A percentile compares a stretch with the other conserved stretches of the same genome.
Conservation (phyloP, 1,140 invertebrate species). For the Drosophila suzukii region DNA sequence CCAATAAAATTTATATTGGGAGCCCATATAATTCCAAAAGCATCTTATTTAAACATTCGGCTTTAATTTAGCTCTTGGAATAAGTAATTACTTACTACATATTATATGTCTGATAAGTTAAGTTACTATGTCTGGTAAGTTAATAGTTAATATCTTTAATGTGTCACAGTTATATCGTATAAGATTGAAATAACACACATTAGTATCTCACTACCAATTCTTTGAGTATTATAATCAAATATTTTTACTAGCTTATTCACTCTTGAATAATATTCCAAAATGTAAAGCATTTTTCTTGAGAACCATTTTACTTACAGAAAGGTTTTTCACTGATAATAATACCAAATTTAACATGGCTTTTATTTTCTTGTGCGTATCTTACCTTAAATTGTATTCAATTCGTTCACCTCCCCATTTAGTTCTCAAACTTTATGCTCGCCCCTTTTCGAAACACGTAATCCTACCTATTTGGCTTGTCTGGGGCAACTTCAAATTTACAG, state of each 20-base stretch:
- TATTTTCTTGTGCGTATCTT: neutral
- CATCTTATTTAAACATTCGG: constrained; percentile 28
- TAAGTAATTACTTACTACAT: too few species aligned
- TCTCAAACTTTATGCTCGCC: constrained; percentile 15
- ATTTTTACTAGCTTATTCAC: too few species aligned
- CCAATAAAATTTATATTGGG: constrained; percentile 63
- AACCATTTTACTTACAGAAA: too few species aligned
- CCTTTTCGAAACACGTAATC: constrained; percentile 14
- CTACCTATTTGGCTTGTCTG: constrained; percentile 33
- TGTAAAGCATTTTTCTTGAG: too few species aligned
- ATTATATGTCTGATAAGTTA: too few species aligned
- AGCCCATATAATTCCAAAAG: constrained; percentile 35
- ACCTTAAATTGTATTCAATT: constrained; percentile 9
- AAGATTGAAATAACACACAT: too few species aligned
- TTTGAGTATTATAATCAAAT: too few species aligned
- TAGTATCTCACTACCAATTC: too few species aligned
- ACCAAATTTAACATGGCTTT: neutral
- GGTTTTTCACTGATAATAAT: neutral
- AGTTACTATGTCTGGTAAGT: too few species aligned
- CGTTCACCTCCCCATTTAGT: neutral
- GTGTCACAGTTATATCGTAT: too few species aligned
- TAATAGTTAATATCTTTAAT: too few species aligned
- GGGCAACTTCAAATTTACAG: constrained; percentile 39
- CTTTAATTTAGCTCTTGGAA: neutral
- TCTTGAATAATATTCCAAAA: too few species aligned